Percentiles rank a stretch among this genome's conserved stretches.
Conservation (phyloP, 35 echinoderm and acorn worm genomes). For the Eucidaris tribuloides region DNA sequence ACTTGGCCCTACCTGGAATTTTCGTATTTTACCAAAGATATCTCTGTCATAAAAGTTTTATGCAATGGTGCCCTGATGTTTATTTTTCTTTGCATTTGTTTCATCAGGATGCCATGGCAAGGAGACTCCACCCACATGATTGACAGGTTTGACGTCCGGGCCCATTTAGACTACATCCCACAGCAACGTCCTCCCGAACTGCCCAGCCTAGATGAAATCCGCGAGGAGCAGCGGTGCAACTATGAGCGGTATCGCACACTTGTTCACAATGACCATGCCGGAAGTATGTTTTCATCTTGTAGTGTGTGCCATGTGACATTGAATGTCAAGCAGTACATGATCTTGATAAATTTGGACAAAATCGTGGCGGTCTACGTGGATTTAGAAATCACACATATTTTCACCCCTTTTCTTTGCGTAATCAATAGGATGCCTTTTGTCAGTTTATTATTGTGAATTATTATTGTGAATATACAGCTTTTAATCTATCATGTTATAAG, state of each 20-base stretch:
- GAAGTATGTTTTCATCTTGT: conserved; percentile 99
- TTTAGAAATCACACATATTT: too few species aligned
- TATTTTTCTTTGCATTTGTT: not conserved
- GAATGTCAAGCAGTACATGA: too few species aligned
- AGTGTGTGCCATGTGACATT: too few species aligned
- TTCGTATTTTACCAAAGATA: not conserved
- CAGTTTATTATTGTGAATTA: too few species aligned
- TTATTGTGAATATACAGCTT: too few species aligned
- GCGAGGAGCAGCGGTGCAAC: conserved; percentile 88
- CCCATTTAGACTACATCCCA: conserved; percentile 90
- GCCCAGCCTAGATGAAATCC: conserved; percentile 51
- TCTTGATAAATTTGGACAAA: too few species aligned
- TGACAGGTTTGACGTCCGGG: conserved; percentile 93
- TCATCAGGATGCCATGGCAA: conserved; percentile 99
- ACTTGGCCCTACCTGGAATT: not conserved
- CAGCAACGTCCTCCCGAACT: conserved; percentile 14
- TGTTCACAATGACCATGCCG: conserved; percentile 96
- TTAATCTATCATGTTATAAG: too few species aligned
- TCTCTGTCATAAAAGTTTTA: not conserved
- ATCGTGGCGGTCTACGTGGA: too few species aligned
- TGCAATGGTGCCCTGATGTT: not conserved
- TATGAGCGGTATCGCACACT: conserved; percentile 98
- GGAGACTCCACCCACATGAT: conserved; percentile 92
- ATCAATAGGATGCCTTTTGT: too few species aligned
- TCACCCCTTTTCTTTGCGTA: too few species aligned